Base-by-base conservation (phyloP, 2,888 invertebrate genomes). In the Lamellibrachia columna region DNA sequence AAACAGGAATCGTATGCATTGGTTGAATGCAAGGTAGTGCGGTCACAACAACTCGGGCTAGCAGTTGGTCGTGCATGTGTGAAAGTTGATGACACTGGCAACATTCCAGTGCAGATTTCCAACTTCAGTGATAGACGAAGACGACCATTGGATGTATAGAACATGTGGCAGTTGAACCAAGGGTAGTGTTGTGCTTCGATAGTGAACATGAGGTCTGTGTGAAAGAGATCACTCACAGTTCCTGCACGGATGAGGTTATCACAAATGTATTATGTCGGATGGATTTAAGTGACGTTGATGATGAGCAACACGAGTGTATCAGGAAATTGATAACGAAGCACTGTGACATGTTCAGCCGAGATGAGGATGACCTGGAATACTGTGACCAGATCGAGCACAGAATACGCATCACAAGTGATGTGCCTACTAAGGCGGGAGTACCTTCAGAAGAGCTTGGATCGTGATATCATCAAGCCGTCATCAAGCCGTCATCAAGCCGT, bases 391-490 rank as follows among this genome's bases (percentile, higher is more conserved):
- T 60, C 4, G 60, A 15, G 15, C 60, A 60, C 7, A 60, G 11
- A 3, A 60, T 60, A 60, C 15, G 60, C 60, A 9, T 9, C 55
- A 55, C 7, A 60, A 60, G 4, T 15, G 15, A 60, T 1, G 2
- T 60, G 15, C 60, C 60, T 15, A 55, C 9, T 55, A 55, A 55
- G 55, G 55, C 52, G 91, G 53, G 53, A 7, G 11, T 91, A 91
- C 2, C 91, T 91, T 4, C 52, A 92, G 90, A n/a, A 92, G 28
- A 22, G 52, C 22, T 53, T 91, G 22, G 90, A 92, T 9, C 11
- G 28, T 40, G 90, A 28, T 90, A n/a, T 92, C 91, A 92, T 92
- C 53, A 28, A n/a, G 7, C 52, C 91, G 11, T 28, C 28, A 28
- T 28, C 28, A 28, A 28, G 28, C 28, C 28, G 28, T 28, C 28